These are phyloP conservation scores for Operophtera brumata DNA, from an alignment of 2,888 invertebrate species.

Conservation along the genomic window DNA sequence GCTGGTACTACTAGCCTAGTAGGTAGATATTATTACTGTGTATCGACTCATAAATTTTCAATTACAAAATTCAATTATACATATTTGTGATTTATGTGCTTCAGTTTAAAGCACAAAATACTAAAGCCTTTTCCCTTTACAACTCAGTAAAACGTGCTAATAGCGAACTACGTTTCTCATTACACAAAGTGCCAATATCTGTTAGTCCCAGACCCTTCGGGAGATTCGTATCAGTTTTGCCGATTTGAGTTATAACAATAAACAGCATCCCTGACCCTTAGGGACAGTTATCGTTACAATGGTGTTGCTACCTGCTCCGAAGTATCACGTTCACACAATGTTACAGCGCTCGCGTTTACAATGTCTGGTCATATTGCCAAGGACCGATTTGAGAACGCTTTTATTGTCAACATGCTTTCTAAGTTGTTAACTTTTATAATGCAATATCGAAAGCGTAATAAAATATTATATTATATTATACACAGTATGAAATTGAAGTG, in stretches of 20 bases:
- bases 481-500: conserved; percentile 1
- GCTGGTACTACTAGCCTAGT: too few relatives aligned
- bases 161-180: conserved; percentile 16
- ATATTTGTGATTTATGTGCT: background rate
- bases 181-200: conserved; percentile 42
- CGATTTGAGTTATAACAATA: conserved; percentile 47
- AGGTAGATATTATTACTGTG: too few relatives aligned
- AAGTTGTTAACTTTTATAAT: conserved; percentile 28
- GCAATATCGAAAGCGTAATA: conserved; percentile 28
- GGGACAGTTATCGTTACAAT: conserved; percentile 44
- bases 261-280: conserved; percentile 36
- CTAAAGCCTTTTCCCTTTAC: background rate
- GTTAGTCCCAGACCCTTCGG: conserved; percentile 41
- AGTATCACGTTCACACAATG: conserved; percentile 30
- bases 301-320: conserved; percentile 55
- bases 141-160: background rate
- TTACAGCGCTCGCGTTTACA: conserved; percentile 45
- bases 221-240: conserved; percentile 47
- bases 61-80: too few relatives aligned
- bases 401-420: conserved; percentile 29
- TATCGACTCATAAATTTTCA: too few relatives aligned
- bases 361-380: conserved; percentile 30
- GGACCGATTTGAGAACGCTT: conserved; percentile 21
- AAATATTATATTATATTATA: conserved; percentile 9
- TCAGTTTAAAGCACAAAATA: background rate